Percentiles rank a stretch among this genome's conserved stretches.
Evolutionary conservation across 1,140 invertebrate species (phyloP).

Genomic region (Palaemon carinicauda): DNA sequence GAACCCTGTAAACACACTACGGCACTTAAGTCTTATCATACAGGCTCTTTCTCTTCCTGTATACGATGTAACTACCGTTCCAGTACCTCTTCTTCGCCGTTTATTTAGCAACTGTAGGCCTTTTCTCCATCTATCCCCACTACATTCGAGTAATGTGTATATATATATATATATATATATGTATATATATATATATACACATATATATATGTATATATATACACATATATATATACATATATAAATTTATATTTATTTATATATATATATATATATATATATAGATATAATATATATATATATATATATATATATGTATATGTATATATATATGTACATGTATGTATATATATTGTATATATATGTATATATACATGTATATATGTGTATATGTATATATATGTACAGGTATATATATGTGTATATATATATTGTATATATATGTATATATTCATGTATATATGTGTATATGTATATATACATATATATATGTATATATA

Average conservation of each 20-base stretch:
- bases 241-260: background rate
- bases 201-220: background rate
- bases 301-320: background rate
- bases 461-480: background rate
- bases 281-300: conserved; percentile 3
- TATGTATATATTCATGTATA: background rate
- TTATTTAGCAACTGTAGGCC: no score
- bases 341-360: background rate
- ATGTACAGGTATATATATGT: background rate
- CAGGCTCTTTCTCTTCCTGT: no score
- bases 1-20: no score
- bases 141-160: background rate
- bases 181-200: background rate
- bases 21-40: no score
- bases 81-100: no score
- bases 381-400: background rate
- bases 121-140: no score
- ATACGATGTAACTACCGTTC: no score
- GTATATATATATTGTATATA: background rate
- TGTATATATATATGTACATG: background rate
- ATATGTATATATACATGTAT: background rate
- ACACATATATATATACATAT: background rate
- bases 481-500: background rate
- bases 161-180: background rate
- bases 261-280: background rate